phyloP scores from a whole-genome alignment of 2,797 vertebrate genomes.

The Xerus rutilus region DNA sequence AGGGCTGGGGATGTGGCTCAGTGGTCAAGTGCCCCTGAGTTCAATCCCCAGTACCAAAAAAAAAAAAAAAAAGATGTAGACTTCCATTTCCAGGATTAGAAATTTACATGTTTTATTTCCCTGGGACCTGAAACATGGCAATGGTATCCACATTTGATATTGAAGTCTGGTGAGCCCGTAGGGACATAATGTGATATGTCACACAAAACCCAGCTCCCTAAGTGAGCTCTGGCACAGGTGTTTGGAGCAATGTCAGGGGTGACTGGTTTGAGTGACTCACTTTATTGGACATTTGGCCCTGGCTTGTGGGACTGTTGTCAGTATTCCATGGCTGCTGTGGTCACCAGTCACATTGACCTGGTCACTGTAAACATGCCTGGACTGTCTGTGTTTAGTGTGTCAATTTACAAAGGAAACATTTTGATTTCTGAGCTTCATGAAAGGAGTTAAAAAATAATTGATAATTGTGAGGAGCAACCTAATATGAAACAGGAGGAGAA shows the following conservation, averaged over 20 bases:
- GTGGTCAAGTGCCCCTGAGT: too few relatives aligned
- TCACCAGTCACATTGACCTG: background rate
- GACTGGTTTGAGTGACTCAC: background rate
- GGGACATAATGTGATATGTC: accelerated
- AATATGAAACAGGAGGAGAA: background rate
- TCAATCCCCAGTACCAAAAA: too few relatives aligned
- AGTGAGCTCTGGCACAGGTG: background rate
- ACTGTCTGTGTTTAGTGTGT: background rate
- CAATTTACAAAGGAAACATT: background rate
- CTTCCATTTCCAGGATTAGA: background rate
- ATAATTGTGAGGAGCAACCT: background rate
- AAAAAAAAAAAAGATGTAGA: background rate
- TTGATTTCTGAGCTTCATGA: background rate
- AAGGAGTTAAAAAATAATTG: background rate
- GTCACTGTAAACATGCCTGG: background rate
- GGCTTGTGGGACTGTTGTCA: background rate
- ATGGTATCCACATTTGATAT: background rate
- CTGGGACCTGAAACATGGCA: background rate
- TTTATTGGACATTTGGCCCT: background rate
- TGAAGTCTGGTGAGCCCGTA: background rate
- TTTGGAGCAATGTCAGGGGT: background rate
- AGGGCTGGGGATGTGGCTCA: too few relatives aligned
- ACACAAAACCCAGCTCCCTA: background rate
- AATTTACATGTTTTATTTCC: background rate
- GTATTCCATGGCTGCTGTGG: background rate